phyloP scores from a whole-genome alignment of 2,113 vertebrate genomes.

The Ictidomys tridecemlineatus region DNA sequence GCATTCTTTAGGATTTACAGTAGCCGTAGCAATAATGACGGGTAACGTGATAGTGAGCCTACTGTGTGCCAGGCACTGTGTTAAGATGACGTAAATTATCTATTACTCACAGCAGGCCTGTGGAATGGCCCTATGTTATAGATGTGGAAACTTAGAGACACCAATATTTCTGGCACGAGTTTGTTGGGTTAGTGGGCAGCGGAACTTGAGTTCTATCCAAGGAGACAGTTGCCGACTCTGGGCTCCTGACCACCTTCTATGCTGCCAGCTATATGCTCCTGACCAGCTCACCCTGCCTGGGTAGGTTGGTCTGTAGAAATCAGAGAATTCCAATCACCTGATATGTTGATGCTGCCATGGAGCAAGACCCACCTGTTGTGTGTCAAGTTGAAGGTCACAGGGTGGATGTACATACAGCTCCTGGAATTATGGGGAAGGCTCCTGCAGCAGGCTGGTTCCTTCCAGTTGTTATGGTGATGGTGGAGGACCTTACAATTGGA shows the following conservation, averaged over 20 bases:
- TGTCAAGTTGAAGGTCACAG: not conserved
- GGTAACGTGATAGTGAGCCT: not conserved
- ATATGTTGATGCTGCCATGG: not conserved
- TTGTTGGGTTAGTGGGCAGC: not conserved
- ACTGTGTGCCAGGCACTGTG: not conserved
- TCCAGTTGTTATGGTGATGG: not conserved
- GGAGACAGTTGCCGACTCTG: not conserved
- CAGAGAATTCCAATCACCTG: not conserved
- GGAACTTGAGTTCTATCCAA: not conserved
- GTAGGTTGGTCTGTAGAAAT: too few species aligned
- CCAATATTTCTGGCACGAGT: not conserved
- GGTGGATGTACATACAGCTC: not conserved
- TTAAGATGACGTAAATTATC: not conserved
- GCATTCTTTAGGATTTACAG: not conserved
- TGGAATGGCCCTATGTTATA: not conserved
- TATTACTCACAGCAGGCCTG: not conserved
- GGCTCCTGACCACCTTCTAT: accelerated
- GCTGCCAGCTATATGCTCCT: not conserved
- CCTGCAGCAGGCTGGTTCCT: not conserved
- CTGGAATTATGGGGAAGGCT: not conserved
- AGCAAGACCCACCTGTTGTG: too few species aligned
- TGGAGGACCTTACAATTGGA: not conserved
- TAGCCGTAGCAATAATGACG: accelerated
- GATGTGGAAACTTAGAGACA: not conserved
- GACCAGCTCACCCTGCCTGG: not conserved